Conservation (phyloP, 2,888 invertebrate species). For the Incurvaria masculella region DNA sequence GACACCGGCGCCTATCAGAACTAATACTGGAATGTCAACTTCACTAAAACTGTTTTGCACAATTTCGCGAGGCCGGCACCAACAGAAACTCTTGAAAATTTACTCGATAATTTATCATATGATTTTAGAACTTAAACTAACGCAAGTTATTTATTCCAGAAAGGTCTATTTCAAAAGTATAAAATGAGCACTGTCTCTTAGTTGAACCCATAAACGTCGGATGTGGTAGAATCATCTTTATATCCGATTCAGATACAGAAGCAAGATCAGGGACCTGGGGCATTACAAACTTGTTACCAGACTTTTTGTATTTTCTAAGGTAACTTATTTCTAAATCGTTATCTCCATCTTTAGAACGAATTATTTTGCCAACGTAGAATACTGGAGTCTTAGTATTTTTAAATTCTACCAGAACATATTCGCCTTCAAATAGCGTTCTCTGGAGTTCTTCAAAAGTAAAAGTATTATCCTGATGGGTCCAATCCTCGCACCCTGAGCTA, state of each 20-base stretch:
- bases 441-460: conserved; percentile 5
- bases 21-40: too few relatives aligned
- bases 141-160: conserved; percentile 2
- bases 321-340: conserved; percentile 5
- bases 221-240: conserved; percentile 3
- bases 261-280: conserved; percentile 1
- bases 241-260: not conserved
- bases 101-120: not conserved
- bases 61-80: too few relatives aligned
- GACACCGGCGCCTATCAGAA: too few relatives aligned
- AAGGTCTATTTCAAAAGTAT: not conserved
- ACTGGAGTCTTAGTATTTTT: conserved; percentile 5
- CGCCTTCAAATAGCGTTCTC: conserved; percentile 2
- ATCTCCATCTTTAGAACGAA: not conserved
- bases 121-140: not conserved
- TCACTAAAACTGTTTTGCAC: too few relatives aligned
- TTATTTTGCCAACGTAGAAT: conserved; percentile 6
- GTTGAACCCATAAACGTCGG: not conserved
- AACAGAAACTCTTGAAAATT: not conserved
- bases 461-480: conserved; percentile 1
- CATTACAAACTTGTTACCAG: conserved; percentile 1
- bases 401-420: conserved; percentile 7
- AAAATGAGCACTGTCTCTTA: not conserved
- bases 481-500: conserved; percentile 2
- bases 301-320: conserved; percentile 4